These are phyloP conservation scores for Menidia menidia DNA, from an alignment of 2,797 vertebrate species.

Conservation along the genomic window DNA sequence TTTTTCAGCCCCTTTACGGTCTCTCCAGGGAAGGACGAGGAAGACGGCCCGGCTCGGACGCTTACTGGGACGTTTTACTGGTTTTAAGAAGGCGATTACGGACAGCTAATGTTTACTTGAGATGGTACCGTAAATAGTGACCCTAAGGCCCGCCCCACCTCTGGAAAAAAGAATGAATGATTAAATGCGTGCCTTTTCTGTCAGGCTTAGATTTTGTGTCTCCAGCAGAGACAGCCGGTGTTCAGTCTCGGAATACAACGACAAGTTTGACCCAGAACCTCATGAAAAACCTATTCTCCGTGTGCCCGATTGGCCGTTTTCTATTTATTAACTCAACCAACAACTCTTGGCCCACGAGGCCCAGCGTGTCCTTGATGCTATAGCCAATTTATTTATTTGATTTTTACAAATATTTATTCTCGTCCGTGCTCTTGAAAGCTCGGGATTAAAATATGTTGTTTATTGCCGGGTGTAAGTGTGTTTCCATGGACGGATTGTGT, in stretches of 20 bases:
- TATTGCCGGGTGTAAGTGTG: constrained; percentile 7
- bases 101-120: not conserved
- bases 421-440: constrained; percentile 33
- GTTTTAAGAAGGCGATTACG: not conserved
- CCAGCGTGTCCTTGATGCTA: constrained; percentile 19
- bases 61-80: constrained; percentile 1
- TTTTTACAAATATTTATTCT: constrained; percentile 71
- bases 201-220: constrained; percentile 13
- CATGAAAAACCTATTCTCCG: not conserved
- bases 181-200: constrained; percentile 65
- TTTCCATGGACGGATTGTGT: constrained; percentile 20
- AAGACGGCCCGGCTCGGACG: not conserved
- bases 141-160: not conserved
- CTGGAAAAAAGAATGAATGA: constrained; percentile 3
- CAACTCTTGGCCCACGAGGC: constrained; percentile 24
- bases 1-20: constrained; percentile 20
- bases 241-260: constrained; percentile 2
- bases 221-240: constrained; percentile 7
- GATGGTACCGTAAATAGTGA: not conserved
- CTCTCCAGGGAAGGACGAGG: constrained; percentile 1
- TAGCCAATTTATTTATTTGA: constrained; percentile 63
- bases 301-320: constrained; percentile 15
- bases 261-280: constrained; percentile 21
- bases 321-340: constrained; percentile 12
- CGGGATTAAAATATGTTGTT: constrained; percentile 33